Evolutionary conservation across 2,113 vertebrate species (phyloP).

Genomic region (Aix galericulata): DNA sequence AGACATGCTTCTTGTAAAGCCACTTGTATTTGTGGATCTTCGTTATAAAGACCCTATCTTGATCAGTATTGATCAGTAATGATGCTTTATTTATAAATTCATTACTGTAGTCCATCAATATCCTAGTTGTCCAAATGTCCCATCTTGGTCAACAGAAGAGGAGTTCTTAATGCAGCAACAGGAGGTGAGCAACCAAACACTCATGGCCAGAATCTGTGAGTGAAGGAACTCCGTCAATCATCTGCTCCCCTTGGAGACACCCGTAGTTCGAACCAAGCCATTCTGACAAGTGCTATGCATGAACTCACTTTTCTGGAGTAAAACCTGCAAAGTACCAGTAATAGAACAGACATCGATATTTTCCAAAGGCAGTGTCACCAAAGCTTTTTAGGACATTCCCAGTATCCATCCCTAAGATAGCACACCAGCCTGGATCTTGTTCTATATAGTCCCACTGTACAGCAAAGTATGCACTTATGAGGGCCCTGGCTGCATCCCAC

Average conservation of each 20-base stretch:
- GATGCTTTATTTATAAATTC: background rate
- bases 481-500: background rate
- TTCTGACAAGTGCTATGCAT: background rate
- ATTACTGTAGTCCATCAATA: background rate
- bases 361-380: background rate
- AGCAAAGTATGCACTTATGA: background rate
- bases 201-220: background rate
- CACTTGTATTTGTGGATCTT: background rate
- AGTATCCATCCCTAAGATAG: background rate
- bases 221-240: background rate
- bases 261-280: background rate
- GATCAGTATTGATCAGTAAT: background rate
- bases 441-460: background rate
- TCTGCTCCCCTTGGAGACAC: background rate
- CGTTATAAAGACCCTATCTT: background rate
- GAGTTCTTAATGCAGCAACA: background rate
- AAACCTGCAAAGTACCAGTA: background rate
- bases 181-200: background rate
- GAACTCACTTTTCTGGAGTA: background rate
- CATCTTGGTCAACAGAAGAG: accelerated
- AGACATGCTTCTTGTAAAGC: background rate
- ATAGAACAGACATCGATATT: background rate
- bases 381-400: background rate
- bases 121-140: background rate
- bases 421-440: background rate